These are phyloP conservation scores for Torymus texanus DNA, from an alignment of 2,888 invertebrate genomes.

Conservation along the genomic window DNA sequence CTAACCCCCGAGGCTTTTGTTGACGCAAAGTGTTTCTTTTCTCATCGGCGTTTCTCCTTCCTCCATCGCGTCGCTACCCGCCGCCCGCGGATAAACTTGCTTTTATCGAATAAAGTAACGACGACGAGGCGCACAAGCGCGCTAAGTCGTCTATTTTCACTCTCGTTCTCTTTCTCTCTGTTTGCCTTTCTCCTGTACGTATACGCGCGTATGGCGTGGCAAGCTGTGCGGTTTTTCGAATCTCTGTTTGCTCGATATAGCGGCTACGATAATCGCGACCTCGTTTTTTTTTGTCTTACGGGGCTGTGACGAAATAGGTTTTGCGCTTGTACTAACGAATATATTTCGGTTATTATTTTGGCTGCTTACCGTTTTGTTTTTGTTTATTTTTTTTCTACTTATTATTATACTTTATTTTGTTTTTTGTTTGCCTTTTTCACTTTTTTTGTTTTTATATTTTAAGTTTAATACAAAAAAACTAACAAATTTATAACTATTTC, in stretches of 20 bases:
- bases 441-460: too few relatives aligned
- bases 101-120: conserved; percentile 46
- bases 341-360: too few relatives aligned
- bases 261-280: background rate
- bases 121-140: conserved; percentile 4
- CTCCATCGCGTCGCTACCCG: too few relatives aligned
- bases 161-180: conserved; percentile 15
- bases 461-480: too few relatives aligned
- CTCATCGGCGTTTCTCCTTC: conserved; percentile 13
- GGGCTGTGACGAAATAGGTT: too few relatives aligned
- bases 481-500: too few relatives aligned
- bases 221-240: background rate
- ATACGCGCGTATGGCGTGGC: background rate
- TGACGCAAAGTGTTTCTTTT: conserved; percentile 32
- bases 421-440: too few relatives aligned
- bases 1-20: conserved; percentile 28
- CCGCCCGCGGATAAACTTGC: conserved; percentile 32
- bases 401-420: too few relatives aligned
- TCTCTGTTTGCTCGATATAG: background rate
- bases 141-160: conserved; percentile 21
- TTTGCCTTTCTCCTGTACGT: conserved; percentile 11
- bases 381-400: too few relatives aligned
- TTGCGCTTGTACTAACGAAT: too few relatives aligned
- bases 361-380: too few relatives aligned
- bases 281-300: background rate